Evolutionary conservation across 2,113 vertebrate genomes (phyloP).

Genomic region (Etia nguti): DNA sequence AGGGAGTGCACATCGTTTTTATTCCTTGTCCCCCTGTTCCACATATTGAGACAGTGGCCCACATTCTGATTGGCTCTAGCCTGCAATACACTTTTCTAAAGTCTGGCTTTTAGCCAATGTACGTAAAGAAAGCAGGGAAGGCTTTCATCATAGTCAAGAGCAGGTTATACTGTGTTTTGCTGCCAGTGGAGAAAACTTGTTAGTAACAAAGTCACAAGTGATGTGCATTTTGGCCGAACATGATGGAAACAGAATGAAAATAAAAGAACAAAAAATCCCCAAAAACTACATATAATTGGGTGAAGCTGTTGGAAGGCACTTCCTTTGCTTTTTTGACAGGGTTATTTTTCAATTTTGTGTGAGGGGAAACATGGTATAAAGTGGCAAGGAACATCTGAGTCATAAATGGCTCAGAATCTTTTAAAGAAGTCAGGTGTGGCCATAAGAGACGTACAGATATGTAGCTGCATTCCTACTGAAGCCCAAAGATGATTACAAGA

Average conservation of each 20-base stretch:
- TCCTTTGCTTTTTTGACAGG: neutral
- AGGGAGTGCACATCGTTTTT: neutral
- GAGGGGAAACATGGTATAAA: neutral
- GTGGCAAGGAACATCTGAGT: neutral
- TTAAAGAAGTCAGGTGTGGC: neutral
- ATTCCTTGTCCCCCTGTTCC: neutral
- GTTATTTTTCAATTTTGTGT: neutral
- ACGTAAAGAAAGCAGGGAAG: neutral
- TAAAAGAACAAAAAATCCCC: neutral
- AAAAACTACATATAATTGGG: neutral
- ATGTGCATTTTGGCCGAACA: neutral
- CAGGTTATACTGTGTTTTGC: neutral
- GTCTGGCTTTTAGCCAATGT: neutral
- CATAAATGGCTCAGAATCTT: neutral
- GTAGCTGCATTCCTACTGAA: neutral
- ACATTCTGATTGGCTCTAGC: neutral
- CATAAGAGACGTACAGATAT: neutral
- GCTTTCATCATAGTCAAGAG: neutral
- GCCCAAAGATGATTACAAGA: neutral
- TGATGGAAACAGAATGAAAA: neutral
- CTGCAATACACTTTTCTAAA: neutral
- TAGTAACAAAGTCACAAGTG: neutral
- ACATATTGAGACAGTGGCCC: neutral
- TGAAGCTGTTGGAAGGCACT: neutral
- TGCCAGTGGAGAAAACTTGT: neutral